Evolutionary conservation across 2,113 vertebrate species (phyloP), one percentile per base, ranked within the genome.

Genomic region (Myodes glareolus): DNA sequence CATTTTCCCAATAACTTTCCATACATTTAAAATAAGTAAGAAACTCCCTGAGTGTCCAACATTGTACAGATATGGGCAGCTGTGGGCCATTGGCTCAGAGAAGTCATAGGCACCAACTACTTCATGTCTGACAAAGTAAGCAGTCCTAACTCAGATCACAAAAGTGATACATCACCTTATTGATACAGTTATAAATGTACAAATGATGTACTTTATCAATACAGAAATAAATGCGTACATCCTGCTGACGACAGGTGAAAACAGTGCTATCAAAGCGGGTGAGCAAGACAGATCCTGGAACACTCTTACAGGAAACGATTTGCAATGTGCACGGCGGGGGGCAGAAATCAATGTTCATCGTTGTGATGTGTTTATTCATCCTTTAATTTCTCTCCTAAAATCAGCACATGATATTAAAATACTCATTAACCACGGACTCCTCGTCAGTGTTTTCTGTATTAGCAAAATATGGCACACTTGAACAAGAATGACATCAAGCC

Each of bases 281-380:
- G 23, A 16, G 2, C 14, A 25, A 2, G 13, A 9, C 47, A 11
- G 42, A 45, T 67, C 29, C 12, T 1, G 36, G 8, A 0, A 3
- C 9, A 17, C 0, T 39, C n/a, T 67, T 92, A 58, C 10, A 58
- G 55, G 75, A 61, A 81, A 23, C 1, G 25, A 67, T 92, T 45
- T 89, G 16, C 19, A 63, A 33, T 13, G 61, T 1, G 6, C 47
- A 63, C 23, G 5, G 31, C 23, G 13, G 31, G 36, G 36, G 36
- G 17, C 14, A 50, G 39, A 63, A 68, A 73, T 50, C 25, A 85
- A 55, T 52, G 39, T 1, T 80, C 63, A 39, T 33, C 36, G 19
- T 58, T 73, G 10, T 31, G n/a, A 75, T 6, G 3, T 21, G 14
- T 36, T 76, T 81, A 63, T 86, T 21, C 5, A 50, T 9, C 84